phyloP scores from a whole-genome alignment of 2,113 vertebrate species.

The Anser cygnoides region DNA sequence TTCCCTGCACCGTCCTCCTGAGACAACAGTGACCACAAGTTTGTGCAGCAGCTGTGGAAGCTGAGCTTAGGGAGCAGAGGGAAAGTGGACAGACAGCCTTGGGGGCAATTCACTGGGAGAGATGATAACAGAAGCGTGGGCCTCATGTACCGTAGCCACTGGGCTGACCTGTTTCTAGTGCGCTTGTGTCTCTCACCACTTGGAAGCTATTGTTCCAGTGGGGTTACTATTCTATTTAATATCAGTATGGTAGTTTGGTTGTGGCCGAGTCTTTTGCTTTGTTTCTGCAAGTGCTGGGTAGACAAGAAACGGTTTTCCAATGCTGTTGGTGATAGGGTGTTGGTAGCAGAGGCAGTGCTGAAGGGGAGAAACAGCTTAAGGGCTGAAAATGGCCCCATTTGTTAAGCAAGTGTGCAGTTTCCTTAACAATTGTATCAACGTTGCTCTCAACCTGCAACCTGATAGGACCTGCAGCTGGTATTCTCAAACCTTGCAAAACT shows the following conservation, averaged over 20 bases:
- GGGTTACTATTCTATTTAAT: background rate
- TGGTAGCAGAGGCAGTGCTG: background rate
- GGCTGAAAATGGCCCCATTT: background rate
- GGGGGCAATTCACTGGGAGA: background rate
- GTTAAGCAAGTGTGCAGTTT: background rate
- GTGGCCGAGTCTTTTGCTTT: background rate
- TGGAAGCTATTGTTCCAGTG: background rate
- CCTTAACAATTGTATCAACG: background rate
- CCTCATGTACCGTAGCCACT: background rate
- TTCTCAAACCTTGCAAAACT: background rate
- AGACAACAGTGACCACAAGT: background rate
- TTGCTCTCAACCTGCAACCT: background rate
- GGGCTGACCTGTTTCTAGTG: background rate
- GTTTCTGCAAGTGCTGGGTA: background rate
- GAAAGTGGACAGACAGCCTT: background rate
- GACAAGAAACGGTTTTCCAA: background rate
- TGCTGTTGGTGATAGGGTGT: background rate
- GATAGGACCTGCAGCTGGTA: background rate
- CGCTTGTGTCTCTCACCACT: rapidly evolving
- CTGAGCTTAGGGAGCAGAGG: background rate
- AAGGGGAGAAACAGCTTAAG: background rate
- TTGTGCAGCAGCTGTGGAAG: background rate
- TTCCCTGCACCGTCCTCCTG: background rate
- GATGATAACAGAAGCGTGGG: background rate
- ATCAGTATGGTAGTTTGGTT: background rate